Evolutionary conservation across 2,113 vertebrate species (phyloP).

Genomic region (Dermatemys mawii): DNA sequence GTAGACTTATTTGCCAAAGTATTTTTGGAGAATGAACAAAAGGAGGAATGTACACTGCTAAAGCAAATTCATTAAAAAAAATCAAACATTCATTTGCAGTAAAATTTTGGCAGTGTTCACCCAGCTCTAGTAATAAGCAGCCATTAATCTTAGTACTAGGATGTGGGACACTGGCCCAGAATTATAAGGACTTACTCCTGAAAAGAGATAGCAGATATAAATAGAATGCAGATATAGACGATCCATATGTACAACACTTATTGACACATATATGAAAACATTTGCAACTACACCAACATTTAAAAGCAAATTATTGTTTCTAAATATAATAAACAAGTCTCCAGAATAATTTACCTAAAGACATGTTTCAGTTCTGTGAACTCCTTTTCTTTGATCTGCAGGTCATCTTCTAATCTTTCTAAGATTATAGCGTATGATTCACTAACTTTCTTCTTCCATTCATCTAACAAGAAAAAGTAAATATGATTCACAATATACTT

Average conservation of each 20-base stretch:
- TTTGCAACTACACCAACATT: background rate
- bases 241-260: background rate
- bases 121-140: background rate
- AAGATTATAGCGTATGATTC: conserved; percentile 90
- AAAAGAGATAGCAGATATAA: conserved; percentile 31
- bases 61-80: background rate
- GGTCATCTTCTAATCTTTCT: conserved; percentile 89
- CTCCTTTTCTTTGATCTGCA: conserved; percentile 89
- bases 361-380: conserved; percentile 85
- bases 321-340: background rate
- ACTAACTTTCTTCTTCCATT: conserved; percentile 97
- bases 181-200: background rate
- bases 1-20: background rate
- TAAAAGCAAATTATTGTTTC: background rate
- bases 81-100: background rate
- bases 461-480: conserved; percentile 80
- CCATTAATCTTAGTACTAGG: background rate
- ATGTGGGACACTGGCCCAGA: background rate
- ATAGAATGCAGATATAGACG: background rate
- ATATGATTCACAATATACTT: background rate
- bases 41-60: background rate
- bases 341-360: conserved; percentile 83
- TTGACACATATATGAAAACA: background rate
- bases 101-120: background rate
- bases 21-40: background rate